A percentile compares a stretch with the other conserved stretches of the same genome.
phyloP scores from a whole-genome alignment of 1,140 invertebrate genomes.

The Hypothenemus hampei region DNA sequence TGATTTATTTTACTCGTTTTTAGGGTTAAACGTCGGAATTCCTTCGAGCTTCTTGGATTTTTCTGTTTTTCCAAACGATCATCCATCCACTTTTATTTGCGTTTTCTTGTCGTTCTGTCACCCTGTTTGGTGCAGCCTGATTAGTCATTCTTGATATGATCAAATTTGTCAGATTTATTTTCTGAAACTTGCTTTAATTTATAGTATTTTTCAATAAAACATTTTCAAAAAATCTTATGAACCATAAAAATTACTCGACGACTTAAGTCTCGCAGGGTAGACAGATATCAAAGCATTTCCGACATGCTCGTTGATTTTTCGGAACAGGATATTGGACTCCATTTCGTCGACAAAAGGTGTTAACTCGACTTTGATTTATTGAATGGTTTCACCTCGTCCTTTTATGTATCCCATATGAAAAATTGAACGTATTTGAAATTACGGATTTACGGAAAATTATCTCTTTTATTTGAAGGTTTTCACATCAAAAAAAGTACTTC shows the following conservation, averaged over 20 bases:
- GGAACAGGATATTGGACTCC: slow-evolving; percentile 32
- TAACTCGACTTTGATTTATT: slow-evolving; percentile 34
- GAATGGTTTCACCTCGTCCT: slow-evolving; percentile 26
- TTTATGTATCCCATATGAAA: slow-evolving; percentile 30
- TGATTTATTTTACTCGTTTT: slow-evolving; percentile 18
- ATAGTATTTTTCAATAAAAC: no score
- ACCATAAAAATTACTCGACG: slow-evolving; percentile 8
- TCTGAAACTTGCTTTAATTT: no score
- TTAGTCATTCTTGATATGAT: slow-evolving; percentile 11
- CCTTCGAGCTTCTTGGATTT: slow-evolving; percentile 10
- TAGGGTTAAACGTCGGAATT: slow-evolving; percentile 13
- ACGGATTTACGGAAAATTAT: slow-evolving; percentile 13
- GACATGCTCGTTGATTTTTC: slow-evolving; percentile 26
- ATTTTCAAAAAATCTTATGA: not conserved
- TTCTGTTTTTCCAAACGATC: slow-evolving; percentile 6
- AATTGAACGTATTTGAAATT: slow-evolving; percentile 24
- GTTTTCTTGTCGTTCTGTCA: slow-evolving; percentile 9
- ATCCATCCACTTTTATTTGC: slow-evolving; percentile 9
- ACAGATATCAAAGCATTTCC: slow-evolving; percentile 21
- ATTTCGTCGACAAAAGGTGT: slow-evolving; percentile 33
- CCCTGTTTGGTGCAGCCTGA: slow-evolving; percentile 6
- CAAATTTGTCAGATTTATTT: slow-evolving; percentile 3
- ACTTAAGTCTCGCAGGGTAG: slow-evolving; percentile 2
- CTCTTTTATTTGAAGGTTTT: slow-evolving; percentile 2
- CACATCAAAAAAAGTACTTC: no score